Percentiles rank a stretch among this genome's conserved stretches.
Conservation (phyloP, 1,140 invertebrate genomes). For the Leptinotarsa lineolata region DNA sequence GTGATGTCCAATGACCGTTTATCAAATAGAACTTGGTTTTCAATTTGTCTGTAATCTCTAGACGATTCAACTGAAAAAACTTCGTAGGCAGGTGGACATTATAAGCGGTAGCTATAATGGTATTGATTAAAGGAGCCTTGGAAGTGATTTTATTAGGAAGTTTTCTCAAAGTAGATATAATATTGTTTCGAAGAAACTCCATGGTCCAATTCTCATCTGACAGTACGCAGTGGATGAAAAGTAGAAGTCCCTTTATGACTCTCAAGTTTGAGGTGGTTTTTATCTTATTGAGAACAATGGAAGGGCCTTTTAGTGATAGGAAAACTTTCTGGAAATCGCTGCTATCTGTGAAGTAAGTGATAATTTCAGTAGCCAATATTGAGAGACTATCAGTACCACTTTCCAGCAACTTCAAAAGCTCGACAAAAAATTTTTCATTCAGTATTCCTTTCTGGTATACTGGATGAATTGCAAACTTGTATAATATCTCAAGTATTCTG, state of each 20-base stretch:
- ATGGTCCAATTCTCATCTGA: conserved; percentile 40
- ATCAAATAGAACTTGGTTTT: conserved; percentile 48
- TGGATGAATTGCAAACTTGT: conserved; percentile 36
- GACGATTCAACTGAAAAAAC: conserved; percentile 40
- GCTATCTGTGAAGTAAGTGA: conserved; percentile 29
- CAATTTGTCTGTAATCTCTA: conserved; percentile 47
- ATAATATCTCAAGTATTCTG: conserved; percentile 41
- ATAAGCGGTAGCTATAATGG: conserved; percentile 38
- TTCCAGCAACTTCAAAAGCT: conserved; percentile 36
- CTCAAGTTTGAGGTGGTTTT: conserved; percentile 32
- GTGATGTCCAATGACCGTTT: conserved; percentile 38
- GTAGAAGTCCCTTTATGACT: conserved; percentile 39
- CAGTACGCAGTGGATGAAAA: conserved; percentile 42
- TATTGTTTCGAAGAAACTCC: conserved; percentile 34
- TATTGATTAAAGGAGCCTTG: conserved; percentile 35
- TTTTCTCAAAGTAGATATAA: conserved; percentile 37
- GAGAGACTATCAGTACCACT: conserved; percentile 21
- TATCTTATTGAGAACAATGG: conserved; percentile 34
- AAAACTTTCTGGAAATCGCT: conserved; percentile 42
- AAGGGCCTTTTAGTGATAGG: conserved; percentile 35
- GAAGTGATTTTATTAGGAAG: conserved; percentile 33
- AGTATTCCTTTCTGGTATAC: conserved; percentile 34
- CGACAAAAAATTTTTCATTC: conserved; percentile 31
- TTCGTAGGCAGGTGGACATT: conserved; percentile 46
- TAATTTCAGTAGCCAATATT: conserved; percentile 39